These are phyloP conservation scores for Drosophila malerkotliana DNA, from an alignment of 1,140 invertebrate species.

Conservation along the genomic window DNA sequence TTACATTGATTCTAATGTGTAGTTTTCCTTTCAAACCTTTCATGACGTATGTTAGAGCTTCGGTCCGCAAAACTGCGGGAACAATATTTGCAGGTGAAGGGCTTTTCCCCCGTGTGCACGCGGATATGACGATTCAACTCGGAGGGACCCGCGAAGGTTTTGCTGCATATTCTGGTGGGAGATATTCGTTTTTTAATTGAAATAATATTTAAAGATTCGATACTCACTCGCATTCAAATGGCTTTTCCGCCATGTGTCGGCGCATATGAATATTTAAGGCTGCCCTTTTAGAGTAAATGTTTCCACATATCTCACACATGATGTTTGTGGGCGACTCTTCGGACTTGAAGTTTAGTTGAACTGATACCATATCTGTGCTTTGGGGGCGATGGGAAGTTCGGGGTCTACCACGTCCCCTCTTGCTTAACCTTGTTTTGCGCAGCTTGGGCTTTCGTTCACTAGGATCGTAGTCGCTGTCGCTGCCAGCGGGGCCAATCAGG, in stretches of 20 bases:
- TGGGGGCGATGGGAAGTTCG: constrained; percentile 19
- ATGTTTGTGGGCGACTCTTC: constrained; percentile 70
- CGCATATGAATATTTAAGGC: constrained; percentile 80
- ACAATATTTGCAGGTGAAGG: constrained; percentile 90
- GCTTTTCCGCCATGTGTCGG: constrained; percentile 75
- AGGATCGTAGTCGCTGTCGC: constrained; percentile 69
- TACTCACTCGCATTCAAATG: constrained; percentile 79
- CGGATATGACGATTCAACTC: constrained; percentile 77
- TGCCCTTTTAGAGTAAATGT: constrained; percentile 75
- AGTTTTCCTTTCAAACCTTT: constrained; percentile 79
- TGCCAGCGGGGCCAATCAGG: constrained; percentile 37
- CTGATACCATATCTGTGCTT: not conserved
- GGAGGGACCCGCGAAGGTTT: constrained; percentile 75
- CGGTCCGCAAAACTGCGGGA: constrained; percentile 88
- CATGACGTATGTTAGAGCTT: constrained; percentile 86
- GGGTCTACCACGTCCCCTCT: constrained; percentile 60
- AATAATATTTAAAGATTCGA: not conserved
- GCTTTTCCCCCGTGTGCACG: constrained; percentile 83
- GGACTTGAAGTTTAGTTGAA: constrained; percentile 24
- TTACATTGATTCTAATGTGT: not conserved
- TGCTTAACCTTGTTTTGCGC: constrained; percentile 42
- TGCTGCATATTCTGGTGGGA: constrained; percentile 68
- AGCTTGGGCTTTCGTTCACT: constrained; percentile 53
- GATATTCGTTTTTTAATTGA: not conserved
- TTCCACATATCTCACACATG: constrained; percentile 80